A percentile compares a stretch with the other conserved stretches of the same genome.
phyloP scores from a whole-genome alignment of 2,888 invertebrate species.

The Volucella bombylans region DNA sequence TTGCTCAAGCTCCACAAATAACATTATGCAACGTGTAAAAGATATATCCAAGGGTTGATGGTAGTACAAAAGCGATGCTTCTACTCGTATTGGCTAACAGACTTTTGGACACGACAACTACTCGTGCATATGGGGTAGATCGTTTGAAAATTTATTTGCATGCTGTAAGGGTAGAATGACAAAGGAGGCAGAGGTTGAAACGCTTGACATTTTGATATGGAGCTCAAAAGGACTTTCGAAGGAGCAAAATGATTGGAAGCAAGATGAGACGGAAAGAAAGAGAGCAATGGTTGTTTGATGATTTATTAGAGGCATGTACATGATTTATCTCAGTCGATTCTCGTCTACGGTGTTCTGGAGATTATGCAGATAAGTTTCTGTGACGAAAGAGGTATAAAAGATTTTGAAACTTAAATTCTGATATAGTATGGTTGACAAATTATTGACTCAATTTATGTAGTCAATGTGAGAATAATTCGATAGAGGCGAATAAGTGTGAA shows the following conservation, averaged over 20 bases:
- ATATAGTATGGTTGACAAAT: slow-evolving; percentile 58
- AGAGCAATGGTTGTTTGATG: slow-evolving; percentile 31
- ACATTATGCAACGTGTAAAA: slow-evolving; percentile 39
- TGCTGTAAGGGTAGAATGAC: slow-evolving; percentile 41
- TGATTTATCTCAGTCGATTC: slow-evolving; percentile 60
- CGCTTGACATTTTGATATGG: slow-evolving; percentile 36
- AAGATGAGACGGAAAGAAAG: not conserved
- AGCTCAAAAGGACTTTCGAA: slow-evolving; percentile 26
- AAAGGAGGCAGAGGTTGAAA: not conserved
- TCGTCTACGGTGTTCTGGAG: slow-evolving; percentile 56
- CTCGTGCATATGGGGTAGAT: slow-evolving; percentile 59
- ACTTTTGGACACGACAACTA: slow-evolving; percentile 44
- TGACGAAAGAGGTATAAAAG: slow-evolving; percentile 19
- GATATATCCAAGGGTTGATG: not conserved
- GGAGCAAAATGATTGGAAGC: slow-evolving; percentile 21
- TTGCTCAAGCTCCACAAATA: slow-evolving; percentile 18
- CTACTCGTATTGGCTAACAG: slow-evolving; percentile 45
- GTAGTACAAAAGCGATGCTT: not conserved
- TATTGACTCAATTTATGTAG: slow-evolving; percentile 62
- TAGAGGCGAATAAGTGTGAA: slow-evolving; percentile 18
- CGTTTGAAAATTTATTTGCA: slow-evolving; percentile 65
- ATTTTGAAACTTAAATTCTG: slow-evolving; percentile 57
- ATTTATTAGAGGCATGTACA: slow-evolving; percentile 64
- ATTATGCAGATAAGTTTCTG: slow-evolving; percentile 59
- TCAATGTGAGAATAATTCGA: slow-evolving; percentile 47